Base-by-base conservation (phyloP, 2,888 invertebrate species). In the Diaperis boleti region DNA sequence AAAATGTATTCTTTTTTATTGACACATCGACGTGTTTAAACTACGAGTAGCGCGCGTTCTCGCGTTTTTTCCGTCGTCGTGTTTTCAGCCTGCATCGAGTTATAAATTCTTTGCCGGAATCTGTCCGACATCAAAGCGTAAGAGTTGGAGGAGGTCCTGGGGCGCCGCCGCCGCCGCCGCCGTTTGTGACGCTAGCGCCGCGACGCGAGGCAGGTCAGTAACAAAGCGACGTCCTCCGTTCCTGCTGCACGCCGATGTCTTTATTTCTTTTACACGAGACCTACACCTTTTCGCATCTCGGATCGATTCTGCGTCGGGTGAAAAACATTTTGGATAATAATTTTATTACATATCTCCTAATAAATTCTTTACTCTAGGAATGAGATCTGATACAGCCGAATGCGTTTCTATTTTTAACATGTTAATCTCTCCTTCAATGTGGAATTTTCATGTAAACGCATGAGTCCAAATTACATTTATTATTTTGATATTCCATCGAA, bases 161-260 rank as follows among this genome's bases (percentile, higher is more conserved):
- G 75, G 74, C 74, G 75, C 69, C 73, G 71, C 72, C n/a, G n/a
- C n/a, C n/a, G n/a, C n/a, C n/a, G n/a, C n/a, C n/a, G 71, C 72
- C 73, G 73, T 72, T 73, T 74, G 74, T 74, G 73, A 72, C 73
- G 74, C 70, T 66, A 70, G 73, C 75, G 75, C 67, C 75, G 74
- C 74, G 76, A 76, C 76, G 76, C 74, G 70, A 75, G 78, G 78
- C 75, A 78, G 78, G 78, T 78, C 78, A 78, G 78, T 77, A 74
- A 78, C 78, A 77, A 76, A 76, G 75, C 74, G 72, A 70, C 74
- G 73, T 74, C 73, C n/a, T n/a, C n/a, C n/a, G n/a, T n/a, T n/a
- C n/a, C 73, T 70, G 72, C 75, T 72, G 75, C 74, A 74, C 74
- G 76, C 74, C 74, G 72, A 74, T 75, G 75, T 77, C 76, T 75